Base-by-base conservation (phyloP, 2,888 invertebrate species). In the Scaeva pyrastri region DNA sequence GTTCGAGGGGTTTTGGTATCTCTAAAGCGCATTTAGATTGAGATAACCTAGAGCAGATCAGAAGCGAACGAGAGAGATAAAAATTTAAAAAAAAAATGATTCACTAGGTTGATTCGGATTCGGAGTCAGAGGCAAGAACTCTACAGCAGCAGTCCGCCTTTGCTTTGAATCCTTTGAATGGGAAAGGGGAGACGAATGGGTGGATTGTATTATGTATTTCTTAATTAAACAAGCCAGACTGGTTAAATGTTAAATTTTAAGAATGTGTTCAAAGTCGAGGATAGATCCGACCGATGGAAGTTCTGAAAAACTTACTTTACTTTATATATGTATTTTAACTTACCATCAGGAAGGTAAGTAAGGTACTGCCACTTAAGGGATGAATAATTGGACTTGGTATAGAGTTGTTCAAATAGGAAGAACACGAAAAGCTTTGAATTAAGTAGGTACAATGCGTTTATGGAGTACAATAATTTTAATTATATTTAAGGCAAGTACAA, bases 21-120 rank as follows among this genome's bases (percentile, higher is more conserved):
- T 89, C 89, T 60, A 90, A 81, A 23, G 83, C 85, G 73, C 90
- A 90, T 72, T 77, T 89, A 12, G 89, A 88, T 68, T 88, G 87
- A 2, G 88, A 71, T 41, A 87, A 85, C 52, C 90, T 90, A 45
- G 21, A 74, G n/a, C 8, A 31, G 8, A 31, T 7, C 23, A 50
- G 26, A 16, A 66, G 64, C 78, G 12, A 81, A 70, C 52, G 52
- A 39, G 23, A 73, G 26, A 68, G 31, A 21, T 12, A 76, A 16
- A 45, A 16, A n/a, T n/a, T 3, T 11, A 50, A 64, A 45, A 36
- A 23, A 58, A 66, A 45, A 14, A 16, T 43, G 41, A 16, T 19
- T 31, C 26, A 39, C 4, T 64, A 19, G 45, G 19, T 52, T 14
- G 23, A 52, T 26, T 21, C 5, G 6, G 43, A 43, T 12, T 41